A percentile compares a stretch with the other conserved stretches of the same genome.
These are phyloP conservation scores for Gerris lacustris DNA, from an alignment of 2,888 invertebrate species.

Conservation along the genomic window DNA sequence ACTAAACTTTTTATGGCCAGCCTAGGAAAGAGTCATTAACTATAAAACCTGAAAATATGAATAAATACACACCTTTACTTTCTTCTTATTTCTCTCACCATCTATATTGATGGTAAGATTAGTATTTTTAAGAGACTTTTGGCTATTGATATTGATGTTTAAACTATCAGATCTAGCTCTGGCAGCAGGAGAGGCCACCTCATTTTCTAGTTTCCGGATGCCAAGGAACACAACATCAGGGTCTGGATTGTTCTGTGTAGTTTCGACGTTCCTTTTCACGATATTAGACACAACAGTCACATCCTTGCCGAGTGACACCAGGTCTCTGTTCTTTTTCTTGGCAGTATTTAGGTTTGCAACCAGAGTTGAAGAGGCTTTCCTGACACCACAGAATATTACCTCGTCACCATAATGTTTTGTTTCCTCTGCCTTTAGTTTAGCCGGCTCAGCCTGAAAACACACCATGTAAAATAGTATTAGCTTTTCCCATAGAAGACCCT, in stretches of 20 bases:
- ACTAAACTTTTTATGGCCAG: no score
- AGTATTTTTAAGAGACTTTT: not conserved
- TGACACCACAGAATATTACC: not conserved
- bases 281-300: not conserved
- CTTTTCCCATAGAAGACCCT: no score
- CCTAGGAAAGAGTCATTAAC: no score
- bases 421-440: no score
- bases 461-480: no score
- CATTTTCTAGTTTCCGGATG: not conserved
- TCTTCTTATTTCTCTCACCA: not conserved
- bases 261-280: not conserved
- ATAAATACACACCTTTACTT: not conserved
- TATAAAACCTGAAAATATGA: no score
- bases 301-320: not conserved
- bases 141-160: not conserved
- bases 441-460: no score
- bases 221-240: not conserved
- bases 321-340: not conserved
- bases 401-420: not conserved
- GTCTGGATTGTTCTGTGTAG: not conserved
- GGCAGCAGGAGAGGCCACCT: not conserved
- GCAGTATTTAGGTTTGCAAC: not conserved
- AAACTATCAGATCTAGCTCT: not conserved
- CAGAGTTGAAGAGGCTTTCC: not conserved
- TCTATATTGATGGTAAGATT: not conserved